Evolutionary conservation across 2,888 invertebrate genomes (phyloP), one percentile per base, ranked within the genome.

Genomic region (Aspidapion aeneum): DNA sequence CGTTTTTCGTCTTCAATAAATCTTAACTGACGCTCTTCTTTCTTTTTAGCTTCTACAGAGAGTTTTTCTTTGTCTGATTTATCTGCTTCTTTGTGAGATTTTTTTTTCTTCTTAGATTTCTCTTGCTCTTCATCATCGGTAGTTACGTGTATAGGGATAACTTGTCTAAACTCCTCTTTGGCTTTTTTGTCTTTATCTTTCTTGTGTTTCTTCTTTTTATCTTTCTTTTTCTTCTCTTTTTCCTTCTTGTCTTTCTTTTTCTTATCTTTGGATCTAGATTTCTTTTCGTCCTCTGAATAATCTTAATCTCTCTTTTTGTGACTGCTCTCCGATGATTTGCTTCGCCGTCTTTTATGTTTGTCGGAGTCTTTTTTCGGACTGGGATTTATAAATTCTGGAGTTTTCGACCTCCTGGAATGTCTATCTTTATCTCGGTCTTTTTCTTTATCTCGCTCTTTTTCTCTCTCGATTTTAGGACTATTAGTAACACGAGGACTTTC

Each of bases 261-360:
- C 67, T 81, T 82, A 69, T 78, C 79, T 66, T 84, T 85, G 70
- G 85, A 86, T 66, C 83, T 82, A 54, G 84, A 84, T 68, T 84
- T 77, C 66, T 72, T 76, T 72, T 76, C 78, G 17, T 79, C 78
- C 21, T 79, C 79, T 1, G 77, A 77, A 60, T 70, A 62, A 12
- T 74, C 76, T 66, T 74, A 72, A 69, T 77, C 71, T 68, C 73
- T 66, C 54, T 72, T 67, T 55, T 67, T 75, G 66, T 74, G 74
- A 60, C 74, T 66, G 21, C 57, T 63, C 50, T 73, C 74, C 1
- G 68, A 60, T 1, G 75, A 72, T 12, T 12, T 35, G 56, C 70
- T 71, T 66, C 76, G 70, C 64, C 75, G 71, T 66, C 75, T 69
- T 66, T 77, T 74, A 67, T 78, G 74, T 73, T 76, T 77, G 59